Percentiles rank a stretch among this genome's conserved stretches.
Conservation (phyloP, 2,888 invertebrate genomes). For the Drymonia ruficornis region DNA sequence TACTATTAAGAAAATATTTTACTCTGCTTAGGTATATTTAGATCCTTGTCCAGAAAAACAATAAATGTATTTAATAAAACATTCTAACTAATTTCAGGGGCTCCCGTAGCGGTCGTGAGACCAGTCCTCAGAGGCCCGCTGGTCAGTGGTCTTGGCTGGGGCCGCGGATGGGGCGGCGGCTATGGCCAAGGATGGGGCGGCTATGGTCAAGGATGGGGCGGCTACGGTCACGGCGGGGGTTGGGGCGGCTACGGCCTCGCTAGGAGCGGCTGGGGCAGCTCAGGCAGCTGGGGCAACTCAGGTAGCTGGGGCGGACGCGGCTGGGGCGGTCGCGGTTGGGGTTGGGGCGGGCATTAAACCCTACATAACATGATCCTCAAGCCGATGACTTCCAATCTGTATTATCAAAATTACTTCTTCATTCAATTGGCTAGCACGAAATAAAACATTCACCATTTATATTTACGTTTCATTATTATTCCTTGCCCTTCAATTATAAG, state of each 20-base stretch:
- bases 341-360: neutral
- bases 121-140: slow-evolving; percentile 1
- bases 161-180: neutral
- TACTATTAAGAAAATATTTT: no score
- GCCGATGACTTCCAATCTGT: neutral
- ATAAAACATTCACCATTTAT: neutral
- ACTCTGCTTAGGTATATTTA: no score
- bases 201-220: slow-evolving; percentile 1
- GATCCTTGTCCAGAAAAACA: no score
- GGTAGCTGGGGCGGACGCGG: neutral
- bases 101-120: neutral
- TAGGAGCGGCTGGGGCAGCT: neutral
- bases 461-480: neutral
- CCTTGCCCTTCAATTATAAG: no score
- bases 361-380: neutral
- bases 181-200: neutral
- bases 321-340: neutral
- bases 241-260: slow-evolving; percentile 1
- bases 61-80: neutral
- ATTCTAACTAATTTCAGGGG: neutral
- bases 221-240: neutral
- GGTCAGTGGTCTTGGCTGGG: neutral
- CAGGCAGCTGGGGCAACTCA: neutral
- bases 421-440: neutral
- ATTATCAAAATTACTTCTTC: neutral